Evolutionary conservation across 2,113 vertebrate genomes (phyloP).

Genomic region (Pelusios castaneus): DNA sequence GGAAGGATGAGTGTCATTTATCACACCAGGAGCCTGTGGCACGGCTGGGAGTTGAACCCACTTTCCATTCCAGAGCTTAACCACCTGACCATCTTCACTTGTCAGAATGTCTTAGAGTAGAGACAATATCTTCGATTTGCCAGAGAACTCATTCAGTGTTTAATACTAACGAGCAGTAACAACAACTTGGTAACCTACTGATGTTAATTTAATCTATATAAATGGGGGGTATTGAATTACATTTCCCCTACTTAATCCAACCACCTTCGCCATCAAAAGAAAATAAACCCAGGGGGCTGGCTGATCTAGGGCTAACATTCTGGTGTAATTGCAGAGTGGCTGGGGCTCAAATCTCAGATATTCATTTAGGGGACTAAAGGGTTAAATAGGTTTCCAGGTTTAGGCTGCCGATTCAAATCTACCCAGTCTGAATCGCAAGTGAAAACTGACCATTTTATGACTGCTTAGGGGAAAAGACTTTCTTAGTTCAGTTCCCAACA

Average conservation of each 20-base stretch:
- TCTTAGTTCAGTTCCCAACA: rapidly evolving
- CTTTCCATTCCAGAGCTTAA: not conserved
- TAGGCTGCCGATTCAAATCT: not conserved
- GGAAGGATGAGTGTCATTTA: not conserved
- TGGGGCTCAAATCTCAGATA: not conserved
- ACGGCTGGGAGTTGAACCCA: not conserved
- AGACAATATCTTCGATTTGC: not conserved
- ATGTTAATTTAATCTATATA: not conserved
- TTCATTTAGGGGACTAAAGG: not conserved
- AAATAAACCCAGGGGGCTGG: not conserved
- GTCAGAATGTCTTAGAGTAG: not conserved
- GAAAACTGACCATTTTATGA: not conserved
- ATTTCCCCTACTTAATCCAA: not conserved
- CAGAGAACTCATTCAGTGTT: not conserved
- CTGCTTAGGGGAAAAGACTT: rapidly evolving
- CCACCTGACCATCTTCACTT: not conserved
- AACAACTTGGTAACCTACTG: not conserved
- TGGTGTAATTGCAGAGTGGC: not conserved
- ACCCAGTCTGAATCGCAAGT: not conserved
- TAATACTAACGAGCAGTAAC: not conserved
- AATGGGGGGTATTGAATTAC: not conserved
- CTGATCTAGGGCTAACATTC: not conserved
- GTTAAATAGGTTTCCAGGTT: not conserved
- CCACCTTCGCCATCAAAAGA: not conserved
- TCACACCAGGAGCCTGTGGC: not conserved